These are phyloP conservation scores for Geotrupes spiniger DNA, from an alignment of 2,888 invertebrate species.

Conservation along the genomic window DNA sequence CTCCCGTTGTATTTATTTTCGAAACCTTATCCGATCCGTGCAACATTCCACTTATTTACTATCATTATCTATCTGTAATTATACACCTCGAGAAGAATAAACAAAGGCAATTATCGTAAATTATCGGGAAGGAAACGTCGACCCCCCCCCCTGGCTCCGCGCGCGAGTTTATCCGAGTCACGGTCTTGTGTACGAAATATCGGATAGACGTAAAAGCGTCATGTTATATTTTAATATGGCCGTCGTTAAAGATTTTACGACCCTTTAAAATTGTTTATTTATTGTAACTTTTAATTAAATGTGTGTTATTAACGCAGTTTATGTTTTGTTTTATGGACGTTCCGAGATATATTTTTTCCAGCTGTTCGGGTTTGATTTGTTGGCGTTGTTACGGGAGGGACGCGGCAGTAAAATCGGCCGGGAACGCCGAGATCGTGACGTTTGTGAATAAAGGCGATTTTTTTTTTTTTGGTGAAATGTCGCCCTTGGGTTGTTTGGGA, in stretches of 20 bases:
- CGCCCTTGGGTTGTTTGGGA: too few species aligned
- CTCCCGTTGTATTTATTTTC: neutral
- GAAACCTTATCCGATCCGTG: constrained; percentile 32
- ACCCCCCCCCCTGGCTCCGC: constrained; percentile 31
- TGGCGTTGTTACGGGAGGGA: neutral
- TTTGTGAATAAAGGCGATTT: too few species aligned
- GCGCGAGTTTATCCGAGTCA: too few species aligned
- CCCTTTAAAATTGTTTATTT: constrained; percentile 11
- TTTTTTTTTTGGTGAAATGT: too few species aligned
- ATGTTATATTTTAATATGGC: constrained; percentile 25
- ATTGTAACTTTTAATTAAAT: constrained; percentile 12
- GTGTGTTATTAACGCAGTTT: constrained; percentile 2
- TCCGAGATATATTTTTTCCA: constrained; percentile 1
- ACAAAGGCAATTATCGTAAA: constrained; percentile 41
- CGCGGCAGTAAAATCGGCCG: neutral
- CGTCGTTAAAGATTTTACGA: constrained; percentile 21
- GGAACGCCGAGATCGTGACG: too few species aligned
- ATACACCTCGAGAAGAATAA: constrained; percentile 36
- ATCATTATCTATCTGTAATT: constrained; percentile 36
- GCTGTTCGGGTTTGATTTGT: too few species aligned
- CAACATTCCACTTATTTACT: constrained; percentile 35
- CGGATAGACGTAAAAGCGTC: constrained; percentile 34
- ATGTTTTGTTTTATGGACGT: constrained; percentile 5
- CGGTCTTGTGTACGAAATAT: constrained; percentile 21
- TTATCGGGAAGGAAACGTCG: constrained; percentile 28